Evolutionary conservation across 2,113 vertebrate species (phyloP), one percentile per base, ranked within the genome.

Genomic region (Gopherus flavomarginatus): DNA sequence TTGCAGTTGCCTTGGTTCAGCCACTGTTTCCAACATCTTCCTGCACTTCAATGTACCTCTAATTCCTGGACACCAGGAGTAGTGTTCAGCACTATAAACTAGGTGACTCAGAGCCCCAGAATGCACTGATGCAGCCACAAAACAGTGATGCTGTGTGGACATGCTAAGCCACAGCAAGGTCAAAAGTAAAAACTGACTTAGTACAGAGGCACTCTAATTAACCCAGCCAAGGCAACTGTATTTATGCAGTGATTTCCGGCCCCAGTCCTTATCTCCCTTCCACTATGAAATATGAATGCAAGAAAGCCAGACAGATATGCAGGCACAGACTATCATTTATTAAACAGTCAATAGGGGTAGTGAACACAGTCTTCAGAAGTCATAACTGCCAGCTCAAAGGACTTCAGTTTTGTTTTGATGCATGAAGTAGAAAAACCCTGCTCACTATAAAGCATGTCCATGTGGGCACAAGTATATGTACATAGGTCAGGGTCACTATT

Each of bases 401-500:
- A 65, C 31, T 35, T 65, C 62, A 65, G 62, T n/a, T 31, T n/a
- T 65, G 62, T 65, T 17, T 65, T 35, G 31, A 35, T 65, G 16
- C 31, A 62, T 14, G 59, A 65, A 35, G 31, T 65, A 8, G 62
- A 65, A 38, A 38, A 75, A 22, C 72, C 72, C 38, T 22, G 42
- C 10, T 38, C 72, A 75, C 22, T 42, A 75, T 10, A 44, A 42
- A 42, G 38, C 69, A 75, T 10, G 69, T 0, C 42, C 44, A 79
- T 54, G 53, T 0, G 2, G 1, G 31, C 53, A 82, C 22, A 82
- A 11, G 5, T 26, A 49, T 0, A 0, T 1, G 27, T 38, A 52
- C 62, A 49, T 31, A 53, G 62, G 77, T 47, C 3, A 65, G 29
- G 47, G 56, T n/a, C 62, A 65, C 0, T 1, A 83, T 21, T 16